Evolutionary conservation across 2,797 vertebrate species (phyloP).

Genomic region (Pangasius krempfi): DNA sequence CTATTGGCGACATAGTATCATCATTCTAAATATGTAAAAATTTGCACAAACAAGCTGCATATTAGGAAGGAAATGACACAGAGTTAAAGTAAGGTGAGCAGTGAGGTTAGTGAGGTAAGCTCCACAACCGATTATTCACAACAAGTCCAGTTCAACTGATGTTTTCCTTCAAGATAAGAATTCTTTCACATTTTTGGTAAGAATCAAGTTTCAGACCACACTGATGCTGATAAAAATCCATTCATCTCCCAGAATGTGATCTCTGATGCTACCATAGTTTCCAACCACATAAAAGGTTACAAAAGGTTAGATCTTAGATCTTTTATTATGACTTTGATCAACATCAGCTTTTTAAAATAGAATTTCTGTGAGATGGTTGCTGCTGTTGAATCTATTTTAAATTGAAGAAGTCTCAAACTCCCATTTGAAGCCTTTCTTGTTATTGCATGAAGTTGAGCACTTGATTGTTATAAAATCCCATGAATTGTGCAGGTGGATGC

Average conservation of each 20-base stretch:
- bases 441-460: not conserved
- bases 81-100: too few species aligned
- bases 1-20: not conserved
- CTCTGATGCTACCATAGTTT: not conserved
- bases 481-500: not conserved
- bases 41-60: not conserved
- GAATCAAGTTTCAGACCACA: not conserved
- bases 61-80: not conserved
- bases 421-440: not conserved
- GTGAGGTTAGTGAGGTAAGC: not conserved
- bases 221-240: too few species aligned
- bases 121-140: not conserved
- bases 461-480: not conserved
- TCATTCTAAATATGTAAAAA: not conserved
- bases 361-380: not conserved
- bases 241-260: not conserved
- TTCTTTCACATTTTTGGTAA: not conserved
- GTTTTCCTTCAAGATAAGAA: not conserved
- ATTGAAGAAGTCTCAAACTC: not conserved
- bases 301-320: not conserved
- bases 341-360: not conserved
- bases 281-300: not conserved
- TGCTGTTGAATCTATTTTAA: not conserved
- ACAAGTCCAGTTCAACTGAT: not conserved
- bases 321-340: not conserved